These are phyloP conservation scores for Vimba vimba DNA, from an alignment of 2,113 vertebrate species.

Conservation along the genomic window DNA sequence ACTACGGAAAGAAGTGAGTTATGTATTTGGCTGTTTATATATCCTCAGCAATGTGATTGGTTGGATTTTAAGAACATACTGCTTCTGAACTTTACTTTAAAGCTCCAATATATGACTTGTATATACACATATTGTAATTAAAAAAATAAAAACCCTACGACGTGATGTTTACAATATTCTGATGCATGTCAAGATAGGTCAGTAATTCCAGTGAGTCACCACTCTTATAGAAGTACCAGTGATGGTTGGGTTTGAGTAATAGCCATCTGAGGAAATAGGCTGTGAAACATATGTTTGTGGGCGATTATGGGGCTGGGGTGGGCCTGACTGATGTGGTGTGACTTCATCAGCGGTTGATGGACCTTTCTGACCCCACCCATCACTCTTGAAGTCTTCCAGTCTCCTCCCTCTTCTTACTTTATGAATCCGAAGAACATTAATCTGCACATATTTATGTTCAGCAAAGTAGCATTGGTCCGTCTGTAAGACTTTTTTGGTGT, in stretches of 20 bases:
- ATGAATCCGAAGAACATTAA: neutral
- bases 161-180: constrained; percentile 8
- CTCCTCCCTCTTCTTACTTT: constrained; percentile 4
- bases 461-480: neutral
- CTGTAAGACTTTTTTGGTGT: neutral
- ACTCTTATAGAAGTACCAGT: constrained; percentile 31
- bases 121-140: constrained; percentile 1
- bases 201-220: constrained; percentile 44
- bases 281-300: constrained; percentile 50
- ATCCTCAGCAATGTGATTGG: neutral
- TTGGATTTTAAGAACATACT: neutral
- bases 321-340: constrained; percentile 42
- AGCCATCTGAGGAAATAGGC: constrained; percentile 47
- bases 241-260: constrained; percentile 50
- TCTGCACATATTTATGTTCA: neutral
- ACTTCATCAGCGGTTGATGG: constrained; percentile 23
- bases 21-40: constrained; percentile 30
- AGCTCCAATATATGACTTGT: neutral
- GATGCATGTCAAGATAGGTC: constrained; percentile 20
- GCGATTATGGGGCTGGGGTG: neutral
- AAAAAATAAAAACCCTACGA: neutral
- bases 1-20: constrained; percentile 8
- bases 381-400: neutral
- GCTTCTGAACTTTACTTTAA: neutral
- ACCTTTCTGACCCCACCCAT: constrained; percentile 29